Conservation (phyloP, 2,797 vertebrate species). For the Sternarchorhynchus goeldii region DNA sequence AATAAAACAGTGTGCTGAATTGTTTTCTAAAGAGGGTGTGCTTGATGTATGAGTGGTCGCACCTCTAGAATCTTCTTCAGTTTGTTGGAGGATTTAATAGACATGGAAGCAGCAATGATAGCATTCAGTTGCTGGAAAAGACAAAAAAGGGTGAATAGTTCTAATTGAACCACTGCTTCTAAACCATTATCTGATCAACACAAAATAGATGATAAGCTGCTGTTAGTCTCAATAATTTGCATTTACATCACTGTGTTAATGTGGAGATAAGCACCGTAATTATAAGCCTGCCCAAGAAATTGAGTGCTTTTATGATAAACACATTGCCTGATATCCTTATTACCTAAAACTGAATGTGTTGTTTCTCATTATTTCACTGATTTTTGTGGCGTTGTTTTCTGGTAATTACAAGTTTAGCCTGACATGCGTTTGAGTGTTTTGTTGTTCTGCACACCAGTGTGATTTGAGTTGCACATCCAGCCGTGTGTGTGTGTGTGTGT, state of each 20-base stretch:
- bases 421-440: neutral
- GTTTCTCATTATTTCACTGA: neutral
- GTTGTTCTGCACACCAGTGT: neutral
- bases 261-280: conserved; percentile 19
- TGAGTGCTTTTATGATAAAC: conserved; percentile 20
- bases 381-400: neutral
- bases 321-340: neutral
- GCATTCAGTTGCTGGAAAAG: conserved; percentile 86
- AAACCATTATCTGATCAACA: conserved; percentile 19
- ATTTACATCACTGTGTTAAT: conserved; percentile 29
- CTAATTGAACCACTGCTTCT: conserved; percentile 17
- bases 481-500: too few species aligned
- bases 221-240: conserved; percentile 14
- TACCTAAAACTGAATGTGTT: neutral
- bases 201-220: conserved; percentile 27
- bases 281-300: conserved; percentile 20
- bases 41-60: conserved; percentile 36
- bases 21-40: neutral
- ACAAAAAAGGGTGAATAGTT: neutral
- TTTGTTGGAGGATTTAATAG: conserved; percentile 88
- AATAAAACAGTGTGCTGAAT: too few species aligned
- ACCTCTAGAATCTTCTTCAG: conserved; percentile 94
- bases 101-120: conserved; percentile 90
- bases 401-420: neutral
- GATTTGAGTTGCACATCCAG: too few species aligned